These are phyloP conservation scores for Oasisia sp. DNA, from an alignment of 2,888 invertebrate genomes.

Conservation along the genomic window DNA sequence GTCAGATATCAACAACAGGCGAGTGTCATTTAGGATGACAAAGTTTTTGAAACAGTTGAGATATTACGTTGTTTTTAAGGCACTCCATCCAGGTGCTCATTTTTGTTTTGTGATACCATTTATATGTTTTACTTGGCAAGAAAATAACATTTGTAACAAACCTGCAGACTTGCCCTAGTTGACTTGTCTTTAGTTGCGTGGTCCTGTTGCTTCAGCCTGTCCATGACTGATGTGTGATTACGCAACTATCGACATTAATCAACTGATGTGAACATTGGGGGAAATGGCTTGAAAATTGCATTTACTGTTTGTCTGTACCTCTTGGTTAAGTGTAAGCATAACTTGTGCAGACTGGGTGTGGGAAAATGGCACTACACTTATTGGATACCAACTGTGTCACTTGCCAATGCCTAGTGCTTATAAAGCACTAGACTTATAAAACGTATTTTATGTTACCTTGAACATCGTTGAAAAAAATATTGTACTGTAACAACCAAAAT, in stretches of 20 bases:
- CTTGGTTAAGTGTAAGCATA: too few relatives aligned
- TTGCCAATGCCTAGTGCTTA: background rate
- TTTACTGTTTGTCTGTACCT: background rate
- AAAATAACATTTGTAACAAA: background rate
- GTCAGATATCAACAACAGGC: too few relatives aligned
- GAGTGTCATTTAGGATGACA: too few relatives aligned
- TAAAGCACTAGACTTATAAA: background rate
- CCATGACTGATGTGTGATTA: background rate
- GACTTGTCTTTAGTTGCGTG: background rate
- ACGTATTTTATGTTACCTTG: background rate
- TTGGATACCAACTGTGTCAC: background rate
- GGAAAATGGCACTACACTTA: background rate
- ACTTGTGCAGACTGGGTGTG: background rate
- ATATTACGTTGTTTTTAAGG: too few relatives aligned
- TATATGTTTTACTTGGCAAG: background rate
- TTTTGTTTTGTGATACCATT: background rate
- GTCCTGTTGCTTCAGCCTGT: background rate
- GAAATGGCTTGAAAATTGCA: background rate
- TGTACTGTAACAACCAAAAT: background rate
- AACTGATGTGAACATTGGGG: background rate
- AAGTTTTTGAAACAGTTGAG: too few relatives aligned
- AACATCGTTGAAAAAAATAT: background rate
- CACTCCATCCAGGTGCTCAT: too few relatives aligned
- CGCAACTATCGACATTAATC: background rate
- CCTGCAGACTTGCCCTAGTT: background rate